A percentile compares a stretch with the other conserved stretches of the same genome.
Evolutionary conservation across 2,888 invertebrate species (phyloP).

Genomic region (Pantelozetes paolii): DNA sequence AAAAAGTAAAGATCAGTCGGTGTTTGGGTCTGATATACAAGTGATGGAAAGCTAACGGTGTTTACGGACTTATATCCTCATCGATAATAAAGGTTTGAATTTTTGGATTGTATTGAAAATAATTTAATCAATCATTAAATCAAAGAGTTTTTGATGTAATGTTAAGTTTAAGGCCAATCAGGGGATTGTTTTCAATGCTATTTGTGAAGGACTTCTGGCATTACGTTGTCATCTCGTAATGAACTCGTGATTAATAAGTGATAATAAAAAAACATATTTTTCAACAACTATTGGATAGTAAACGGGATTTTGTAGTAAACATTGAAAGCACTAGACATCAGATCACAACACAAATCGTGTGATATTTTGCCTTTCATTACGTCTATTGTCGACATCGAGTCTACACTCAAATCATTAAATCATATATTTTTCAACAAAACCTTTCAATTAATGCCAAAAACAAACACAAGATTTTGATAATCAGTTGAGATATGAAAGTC

Average conservation of each 20-base stretch:
- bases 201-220: not conserved
- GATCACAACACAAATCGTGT: not conserved
- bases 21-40: not conserved
- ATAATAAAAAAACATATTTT: not conserved
- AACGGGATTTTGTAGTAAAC: not conserved
- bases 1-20: not conserved
- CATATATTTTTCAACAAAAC: not conserved
- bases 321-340: not conserved
- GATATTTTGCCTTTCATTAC: not conserved
- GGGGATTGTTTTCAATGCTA: not conserved
- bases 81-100: no score
- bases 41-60: not conserved
- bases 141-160: not conserved
- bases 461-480: slow-evolving; percentile 8
- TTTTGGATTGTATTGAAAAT: no score
- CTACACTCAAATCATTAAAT: not conserved
- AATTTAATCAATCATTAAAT: no score
- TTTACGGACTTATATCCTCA: not conserved
- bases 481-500: not conserved
- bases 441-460: slow-evolving; percentile 10
- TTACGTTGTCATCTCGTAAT: not conserved
- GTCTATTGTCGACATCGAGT: not conserved
- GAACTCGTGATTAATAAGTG: not conserved
- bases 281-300: not conserved
- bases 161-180: not conserved